These are phyloP conservation scores for Plestiodon gilberti DNA, from an alignment of 2,113 vertebrate genomes.

Conservation along the genomic window DNA sequence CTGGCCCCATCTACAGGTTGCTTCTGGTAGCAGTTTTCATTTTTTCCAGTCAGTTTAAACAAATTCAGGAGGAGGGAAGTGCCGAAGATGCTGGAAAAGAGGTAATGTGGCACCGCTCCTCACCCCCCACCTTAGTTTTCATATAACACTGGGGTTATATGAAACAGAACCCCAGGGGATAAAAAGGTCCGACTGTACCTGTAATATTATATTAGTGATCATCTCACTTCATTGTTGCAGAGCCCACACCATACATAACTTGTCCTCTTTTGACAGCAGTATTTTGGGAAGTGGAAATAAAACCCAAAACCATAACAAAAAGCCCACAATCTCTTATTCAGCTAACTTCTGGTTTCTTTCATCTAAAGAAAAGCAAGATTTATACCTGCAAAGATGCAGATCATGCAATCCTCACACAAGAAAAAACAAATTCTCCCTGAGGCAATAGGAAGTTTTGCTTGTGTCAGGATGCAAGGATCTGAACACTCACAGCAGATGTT, in stretches of 20 bases:
- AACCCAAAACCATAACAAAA: fast-evolving
- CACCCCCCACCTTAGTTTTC: too few species aligned
- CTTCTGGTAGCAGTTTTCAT: too few species aligned
- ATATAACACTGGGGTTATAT: too few species aligned
- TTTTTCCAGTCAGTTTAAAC: too few species aligned
- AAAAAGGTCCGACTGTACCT: too few species aligned
- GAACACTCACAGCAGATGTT: neutral
- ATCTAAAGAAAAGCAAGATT: neutral
- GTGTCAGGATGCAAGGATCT: neutral
- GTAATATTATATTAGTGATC: neutral
- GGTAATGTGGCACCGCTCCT: too few species aligned
- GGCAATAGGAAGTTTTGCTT: fast-evolving
- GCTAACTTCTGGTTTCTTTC: neutral
- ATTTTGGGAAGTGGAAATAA: neutral
- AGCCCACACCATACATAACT: neutral
- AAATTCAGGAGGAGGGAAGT: too few species aligned
- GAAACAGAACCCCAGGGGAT: too few species aligned
- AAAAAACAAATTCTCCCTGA: neutral
- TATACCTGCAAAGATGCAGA: neutral
- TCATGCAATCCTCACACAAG: neutral
- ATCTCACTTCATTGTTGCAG: neutral
- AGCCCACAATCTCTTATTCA: neutral
- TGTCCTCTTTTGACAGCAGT: neutral
- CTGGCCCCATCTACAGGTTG: too few species aligned
- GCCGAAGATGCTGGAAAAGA: too few species aligned